Percentiles rank a stretch among this genome's conserved stretches.
These are phyloP conservation scores for Cyclopterus lumpus DNA, from an alignment of 2,797 vertebrate genomes.

Conservation along the genomic window DNA sequence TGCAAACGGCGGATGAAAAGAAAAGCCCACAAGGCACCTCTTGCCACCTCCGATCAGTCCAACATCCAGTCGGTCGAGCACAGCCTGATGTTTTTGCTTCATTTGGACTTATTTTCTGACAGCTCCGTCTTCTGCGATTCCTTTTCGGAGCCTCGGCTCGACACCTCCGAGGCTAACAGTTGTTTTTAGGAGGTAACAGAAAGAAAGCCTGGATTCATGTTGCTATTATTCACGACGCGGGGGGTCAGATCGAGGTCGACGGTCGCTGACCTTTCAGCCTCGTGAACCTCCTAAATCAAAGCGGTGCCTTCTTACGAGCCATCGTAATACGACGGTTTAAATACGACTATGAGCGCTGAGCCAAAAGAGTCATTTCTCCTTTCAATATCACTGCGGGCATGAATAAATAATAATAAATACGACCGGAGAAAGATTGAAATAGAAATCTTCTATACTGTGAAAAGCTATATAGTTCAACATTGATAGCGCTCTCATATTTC, in stretches of 20 bases:
- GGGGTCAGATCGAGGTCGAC: background rate
- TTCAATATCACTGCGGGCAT: background rate
- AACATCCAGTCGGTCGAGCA: conserved; percentile 19
- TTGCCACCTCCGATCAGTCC: conserved; percentile 23
- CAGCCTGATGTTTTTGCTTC: conserved; percentile 42
- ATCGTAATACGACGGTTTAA: background rate
- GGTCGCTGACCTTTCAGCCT: background rate
- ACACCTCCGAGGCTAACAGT: conserved; percentile 31
- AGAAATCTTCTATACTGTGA: background rate
- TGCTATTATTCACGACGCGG: background rate
- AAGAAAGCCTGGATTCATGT: conserved; percentile 3
- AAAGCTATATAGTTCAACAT: no score
- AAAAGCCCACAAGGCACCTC: conserved; percentile 31
- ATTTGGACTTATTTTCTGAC: conserved; percentile 44
- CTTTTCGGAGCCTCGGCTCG: conserved; percentile 55
- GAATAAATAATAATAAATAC: background rate
- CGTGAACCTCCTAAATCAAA: conserved; percentile 19
- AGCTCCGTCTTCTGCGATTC: conserved; percentile 47
- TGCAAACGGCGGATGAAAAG: conserved; percentile 35
- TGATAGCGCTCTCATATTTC: background rate
- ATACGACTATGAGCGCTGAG: background rate
- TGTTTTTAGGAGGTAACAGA: conserved; percentile 28
- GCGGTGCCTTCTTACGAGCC: background rate
- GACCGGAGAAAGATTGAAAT: background rate
- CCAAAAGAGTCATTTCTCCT: background rate